These are phyloP conservation scores for Timandra comae DNA, from an alignment of 2,888 invertebrate genomes.

Conservation along the genomic window DNA sequence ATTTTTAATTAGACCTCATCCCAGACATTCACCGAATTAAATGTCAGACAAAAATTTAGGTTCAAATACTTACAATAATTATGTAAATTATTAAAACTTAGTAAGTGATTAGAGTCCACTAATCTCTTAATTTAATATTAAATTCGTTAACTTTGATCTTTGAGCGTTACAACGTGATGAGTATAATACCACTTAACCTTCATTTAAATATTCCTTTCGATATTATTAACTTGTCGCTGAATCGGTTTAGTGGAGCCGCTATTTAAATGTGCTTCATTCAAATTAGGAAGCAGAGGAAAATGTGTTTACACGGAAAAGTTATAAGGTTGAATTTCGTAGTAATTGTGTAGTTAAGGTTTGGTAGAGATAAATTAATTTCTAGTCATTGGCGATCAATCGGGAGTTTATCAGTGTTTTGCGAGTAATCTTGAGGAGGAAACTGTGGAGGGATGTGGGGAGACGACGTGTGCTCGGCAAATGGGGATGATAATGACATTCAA, in stretches of 20 bases:
- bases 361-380: conserved; percentile 71
- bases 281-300: conserved; percentile 14
- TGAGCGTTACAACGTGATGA: conserved; percentile 15
- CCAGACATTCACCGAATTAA: conserved; percentile 4
- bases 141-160: conserved; percentile 14
- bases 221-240: too few species aligned
- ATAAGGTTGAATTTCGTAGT: conserved; percentile 22
- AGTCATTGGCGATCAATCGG: conserved; percentile 72
- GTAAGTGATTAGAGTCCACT: conserved; percentile 11
- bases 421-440: conserved; percentile 42
- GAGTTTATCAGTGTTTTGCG: conserved; percentile 65
- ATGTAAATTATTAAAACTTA: conserved; percentile 15
- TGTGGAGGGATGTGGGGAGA: conserved; percentile 1
- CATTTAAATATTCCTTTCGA: conserved; percentile 10
- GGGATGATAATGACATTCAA: conserved; percentile 3
- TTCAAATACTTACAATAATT: conserved; percentile 13
- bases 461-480: conserved; percentile 12
- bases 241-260: neutral
- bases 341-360: conserved; percentile 30
- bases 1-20: conserved; percentile 9
- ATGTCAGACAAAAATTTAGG: conserved; percentile 8
- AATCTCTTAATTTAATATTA: conserved; percentile 15
- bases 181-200: too few species aligned
- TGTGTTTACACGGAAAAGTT: conserved; percentile 7
- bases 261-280: neutral